Evolutionary conservation across 2,113 vertebrate species (phyloP).

Genomic region (Varanus salvator): DNA sequence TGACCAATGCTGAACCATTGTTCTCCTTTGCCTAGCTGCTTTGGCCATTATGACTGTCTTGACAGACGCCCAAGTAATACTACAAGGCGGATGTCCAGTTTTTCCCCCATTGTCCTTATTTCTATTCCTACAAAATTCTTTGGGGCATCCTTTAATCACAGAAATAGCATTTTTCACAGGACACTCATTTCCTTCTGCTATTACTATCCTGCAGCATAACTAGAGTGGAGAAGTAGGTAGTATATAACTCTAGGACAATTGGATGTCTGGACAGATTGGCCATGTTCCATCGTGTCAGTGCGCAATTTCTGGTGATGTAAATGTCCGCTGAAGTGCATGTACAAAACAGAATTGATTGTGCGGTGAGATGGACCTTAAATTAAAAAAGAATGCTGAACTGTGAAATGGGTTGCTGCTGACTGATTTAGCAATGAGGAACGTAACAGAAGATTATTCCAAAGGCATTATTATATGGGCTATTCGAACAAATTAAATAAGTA

Average conservation of each 20-base stretch:
- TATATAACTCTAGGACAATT: background rate
- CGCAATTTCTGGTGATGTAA: background rate
- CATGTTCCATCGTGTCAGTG: background rate
- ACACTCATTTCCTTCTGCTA: background rate
- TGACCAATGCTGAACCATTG: background rate
- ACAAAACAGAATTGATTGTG: background rate
- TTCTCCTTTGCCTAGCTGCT: too few species aligned
- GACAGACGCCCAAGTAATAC: background rate
- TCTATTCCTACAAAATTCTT: background rate
- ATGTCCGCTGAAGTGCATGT: background rate
- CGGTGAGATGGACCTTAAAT: background rate
- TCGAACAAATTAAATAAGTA: constrained; percentile 26
- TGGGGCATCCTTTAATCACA: background rate
- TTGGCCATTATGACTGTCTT: background rate
- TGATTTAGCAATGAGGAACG: constrained; percentile 12
- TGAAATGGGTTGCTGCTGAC: constrained; percentile 19
- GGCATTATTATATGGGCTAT: constrained; percentile 8
- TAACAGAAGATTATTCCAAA: constrained; percentile 11
- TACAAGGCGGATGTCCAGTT: background rate
- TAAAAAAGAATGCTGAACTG: constrained; percentile 15
- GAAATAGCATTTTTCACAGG: background rate
- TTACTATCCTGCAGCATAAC: background rate
- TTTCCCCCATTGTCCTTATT: background rate
- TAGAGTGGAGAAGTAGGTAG: background rate
- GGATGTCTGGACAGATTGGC: background rate